These are phyloP conservation scores for Pipistrellus nathusii DNA, from an alignment of 2,797 vertebrate species.

Conservation along the genomic window DNA sequence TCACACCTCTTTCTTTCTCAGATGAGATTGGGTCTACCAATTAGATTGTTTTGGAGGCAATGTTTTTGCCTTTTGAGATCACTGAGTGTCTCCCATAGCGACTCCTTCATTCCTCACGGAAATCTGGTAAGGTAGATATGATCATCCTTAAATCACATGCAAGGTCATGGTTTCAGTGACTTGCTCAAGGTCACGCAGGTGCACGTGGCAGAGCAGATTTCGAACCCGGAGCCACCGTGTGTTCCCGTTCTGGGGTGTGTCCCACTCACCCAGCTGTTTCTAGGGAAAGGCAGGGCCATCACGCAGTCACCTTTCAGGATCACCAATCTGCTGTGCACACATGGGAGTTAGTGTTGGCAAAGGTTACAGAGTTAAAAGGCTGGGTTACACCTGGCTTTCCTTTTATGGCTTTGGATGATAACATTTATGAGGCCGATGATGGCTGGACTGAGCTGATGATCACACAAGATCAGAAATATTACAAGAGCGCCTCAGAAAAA, in stretches of 20 bases:
- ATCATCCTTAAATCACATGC: neutral
- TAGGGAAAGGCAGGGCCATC: neutral
- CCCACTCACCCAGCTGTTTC: neutral
- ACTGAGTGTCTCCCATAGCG: neutral
- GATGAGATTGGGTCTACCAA: neutral
- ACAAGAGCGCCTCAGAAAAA: neutral
- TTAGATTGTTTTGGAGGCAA: neutral
- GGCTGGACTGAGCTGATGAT: constrained; percentile 47
- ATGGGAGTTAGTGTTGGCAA: constrained; percentile 31
- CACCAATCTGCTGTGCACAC: neutral
- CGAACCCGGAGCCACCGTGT: neutral
- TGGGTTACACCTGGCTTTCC: neutral
- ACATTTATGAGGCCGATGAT: constrained; percentile 59
- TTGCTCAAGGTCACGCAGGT: neutral
- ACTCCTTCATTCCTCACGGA: neutral
- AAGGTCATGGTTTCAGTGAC: neutral
- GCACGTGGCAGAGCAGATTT: accelerated
- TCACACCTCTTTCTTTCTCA: neutral
- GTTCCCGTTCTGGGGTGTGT: neutral
- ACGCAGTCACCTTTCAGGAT: neutral
- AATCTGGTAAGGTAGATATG: neutral
- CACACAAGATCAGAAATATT: constrained; percentile 8
- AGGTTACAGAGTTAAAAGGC: constrained; percentile 50
- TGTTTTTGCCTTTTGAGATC: neutral
- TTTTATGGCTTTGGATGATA: constrained; percentile 63